Base-by-base conservation (phyloP, 92 coral and sea anemone genomes). In the Phenganax marumi region DNA sequence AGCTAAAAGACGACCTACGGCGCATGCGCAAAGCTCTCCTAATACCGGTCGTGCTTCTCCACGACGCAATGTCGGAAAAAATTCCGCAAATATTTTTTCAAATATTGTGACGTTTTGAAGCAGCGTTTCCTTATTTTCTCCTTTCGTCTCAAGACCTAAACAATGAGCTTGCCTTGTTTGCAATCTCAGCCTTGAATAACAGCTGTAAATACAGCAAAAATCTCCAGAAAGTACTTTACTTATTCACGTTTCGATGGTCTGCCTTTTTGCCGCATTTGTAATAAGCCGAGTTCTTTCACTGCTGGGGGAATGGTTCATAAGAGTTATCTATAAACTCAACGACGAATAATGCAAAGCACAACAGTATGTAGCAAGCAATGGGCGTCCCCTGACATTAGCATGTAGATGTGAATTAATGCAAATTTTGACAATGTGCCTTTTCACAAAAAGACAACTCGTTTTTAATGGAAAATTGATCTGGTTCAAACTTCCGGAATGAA, bases 1-100 rank as follows among this genome's bases (percentile, higher is more conserved):
- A 54, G 25, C 50, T 8, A n/a, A 54, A 51, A 53, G 61, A 49
- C 58, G 83, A 61, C 54, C 2, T 8, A 47, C 25, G 46, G 61
- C 73, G 83, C 83, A 61, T 78, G 83, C 83, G 72, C 73, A 62
- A 53, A 49, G 39, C 13, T 12, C 33, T 61, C 18, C 68, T 63
- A 78, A 61, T 78, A 33, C 73, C 83, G 73, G 58, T 78, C 73
- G 48, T 49, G 71, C 60, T 61, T 78, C 60, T 23, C 19, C 68
- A 49, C 81, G 33, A 76, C 18, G 65, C 24, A 76, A 78, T 61
- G 72, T 21, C 53, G 21, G 64, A 63, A 78, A 8, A 78, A 78
- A 78, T 78, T 78, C 73, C 52, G 61, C 48, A 61, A 78, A 78
- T 78, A 78, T 78, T 60, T 78, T 63, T 8, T 10, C 26, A n/a